phyloP scores from a whole-genome alignment of 2,113 vertebrate species.

The Ahaetulla prasina region DNA sequence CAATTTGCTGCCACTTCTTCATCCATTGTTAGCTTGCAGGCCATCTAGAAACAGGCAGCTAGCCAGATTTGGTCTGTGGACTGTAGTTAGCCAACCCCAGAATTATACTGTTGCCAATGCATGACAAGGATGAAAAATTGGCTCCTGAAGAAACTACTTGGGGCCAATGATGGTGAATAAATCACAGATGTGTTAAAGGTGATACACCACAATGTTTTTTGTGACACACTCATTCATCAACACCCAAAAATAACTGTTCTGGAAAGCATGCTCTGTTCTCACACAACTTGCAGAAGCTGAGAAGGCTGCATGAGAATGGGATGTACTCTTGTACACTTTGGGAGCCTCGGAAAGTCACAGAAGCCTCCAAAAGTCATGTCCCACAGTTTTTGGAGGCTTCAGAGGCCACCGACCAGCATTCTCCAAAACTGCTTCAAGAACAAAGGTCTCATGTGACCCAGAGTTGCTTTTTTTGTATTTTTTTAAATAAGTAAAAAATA shows the following conservation, averaged over 20 bases:
- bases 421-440: background rate
- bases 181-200: no score
- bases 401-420: background rate
- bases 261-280: background rate
- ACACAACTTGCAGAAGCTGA: background rate
- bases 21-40: background rate
- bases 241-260: background rate
- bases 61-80: background rate
- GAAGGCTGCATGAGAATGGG: background rate
- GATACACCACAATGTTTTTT: no score
- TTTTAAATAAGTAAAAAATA: background rate
- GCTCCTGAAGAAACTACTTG: background rate
- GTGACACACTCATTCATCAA: no score
- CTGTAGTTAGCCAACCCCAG: background rate
- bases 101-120: background rate
- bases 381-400: background rate
- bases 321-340: background rate
- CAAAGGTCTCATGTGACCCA: background rate
- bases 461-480: background rate
- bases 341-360: background rate
- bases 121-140: background rate
- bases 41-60: background rate
- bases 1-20: background rate
- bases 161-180: no score
- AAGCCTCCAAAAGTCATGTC: background rate